Evolutionary conservation across 2,797 vertebrate species (phyloP).

Genomic region (Melanotaenia trifasciata): DNA sequence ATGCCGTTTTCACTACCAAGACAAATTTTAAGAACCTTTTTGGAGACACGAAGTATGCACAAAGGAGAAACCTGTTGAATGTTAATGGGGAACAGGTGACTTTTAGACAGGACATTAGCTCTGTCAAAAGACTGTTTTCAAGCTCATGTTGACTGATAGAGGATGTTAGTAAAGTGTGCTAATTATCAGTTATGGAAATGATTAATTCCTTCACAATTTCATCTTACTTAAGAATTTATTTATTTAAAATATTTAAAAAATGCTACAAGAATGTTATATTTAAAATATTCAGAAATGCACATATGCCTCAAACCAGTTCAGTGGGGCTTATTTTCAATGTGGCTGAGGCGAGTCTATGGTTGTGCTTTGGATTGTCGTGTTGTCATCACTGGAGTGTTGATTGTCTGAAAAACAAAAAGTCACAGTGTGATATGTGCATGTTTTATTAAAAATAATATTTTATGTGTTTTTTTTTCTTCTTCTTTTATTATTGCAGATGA

Average conservation of each 20-base stretch:
- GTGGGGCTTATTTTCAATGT: conserved; percentile 17
- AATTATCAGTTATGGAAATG: background rate
- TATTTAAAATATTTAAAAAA: conserved; percentile 46
- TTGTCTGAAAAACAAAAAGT: conserved; percentile 53
- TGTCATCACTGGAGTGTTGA: conserved; percentile 38
- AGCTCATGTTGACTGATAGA: background rate
- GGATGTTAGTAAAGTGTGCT: background rate
- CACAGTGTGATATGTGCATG: conserved; percentile 1
- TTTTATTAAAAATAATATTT: conserved; percentile 8
- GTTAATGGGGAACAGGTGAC: background rate
- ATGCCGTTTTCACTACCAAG: too few relatives aligned
- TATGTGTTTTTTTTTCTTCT: conserved; percentile 2
- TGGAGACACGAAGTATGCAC: background rate
- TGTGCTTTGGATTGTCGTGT: conserved; percentile 15
- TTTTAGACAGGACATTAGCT: too few relatives aligned
- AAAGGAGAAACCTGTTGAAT: background rate
- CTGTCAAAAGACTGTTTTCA: background rate
- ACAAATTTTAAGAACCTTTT: background rate
- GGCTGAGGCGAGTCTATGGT: background rate
- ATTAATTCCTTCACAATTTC: conserved; percentile 6
- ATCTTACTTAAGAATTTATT: conserved; percentile 38
- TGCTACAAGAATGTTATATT: conserved; percentile 28
- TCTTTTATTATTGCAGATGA: background rate
- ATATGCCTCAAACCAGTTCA: conserved; percentile 25
- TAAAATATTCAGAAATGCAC: conserved; percentile 26